Percentiles rank a stretch among this genome's conserved stretches.
Conservation (phyloP, 2,797 vertebrate species). For the Glossophaga mutica region DNA sequence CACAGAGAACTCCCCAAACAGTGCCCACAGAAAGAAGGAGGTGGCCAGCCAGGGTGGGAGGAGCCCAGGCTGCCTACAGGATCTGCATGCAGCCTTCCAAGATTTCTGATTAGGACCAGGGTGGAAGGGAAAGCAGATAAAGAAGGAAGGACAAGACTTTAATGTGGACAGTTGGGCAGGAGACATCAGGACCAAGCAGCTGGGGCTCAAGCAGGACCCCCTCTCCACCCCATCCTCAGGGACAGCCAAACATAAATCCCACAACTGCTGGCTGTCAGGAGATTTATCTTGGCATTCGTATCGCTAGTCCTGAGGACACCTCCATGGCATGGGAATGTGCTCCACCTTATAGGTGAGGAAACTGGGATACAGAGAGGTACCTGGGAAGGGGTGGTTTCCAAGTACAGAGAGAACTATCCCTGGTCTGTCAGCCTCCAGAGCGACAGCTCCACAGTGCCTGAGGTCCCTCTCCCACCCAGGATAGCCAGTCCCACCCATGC, state of each 20-base stretch:
- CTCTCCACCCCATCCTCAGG: not conserved
- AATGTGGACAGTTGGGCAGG: not conserved
- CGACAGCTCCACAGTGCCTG: not conserved
- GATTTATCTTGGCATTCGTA: not conserved
- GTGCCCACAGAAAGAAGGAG: not conserved
- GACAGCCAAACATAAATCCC: not conserved
- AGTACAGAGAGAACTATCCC: not conserved
- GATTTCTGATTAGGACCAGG: not conserved
- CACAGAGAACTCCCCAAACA: not conserved
- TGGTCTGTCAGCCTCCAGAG: not conserved
- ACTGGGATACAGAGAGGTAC: not conserved
- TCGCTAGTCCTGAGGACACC: not conserved
- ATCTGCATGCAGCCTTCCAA: not conserved
- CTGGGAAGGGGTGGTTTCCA: not conserved
- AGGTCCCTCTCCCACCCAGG: too few relatives aligned
- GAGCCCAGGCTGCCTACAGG: fast-evolving
- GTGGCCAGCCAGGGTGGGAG: not conserved
- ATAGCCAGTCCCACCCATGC: not conserved
- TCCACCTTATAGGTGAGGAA: not conserved
- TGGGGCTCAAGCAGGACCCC: not conserved
- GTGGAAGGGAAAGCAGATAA: not conserved
- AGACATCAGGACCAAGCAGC: not conserved
- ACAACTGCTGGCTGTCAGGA: not conserved
- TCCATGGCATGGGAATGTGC: fast-evolving
- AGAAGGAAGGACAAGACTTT: not conserved